A percentile compares a stretch with the other conserved stretches of the same genome.
Evolutionary conservation across 53 echinoderm and acorn worm species (phyloP).

Genomic region (Stichopus horrens): DNA sequence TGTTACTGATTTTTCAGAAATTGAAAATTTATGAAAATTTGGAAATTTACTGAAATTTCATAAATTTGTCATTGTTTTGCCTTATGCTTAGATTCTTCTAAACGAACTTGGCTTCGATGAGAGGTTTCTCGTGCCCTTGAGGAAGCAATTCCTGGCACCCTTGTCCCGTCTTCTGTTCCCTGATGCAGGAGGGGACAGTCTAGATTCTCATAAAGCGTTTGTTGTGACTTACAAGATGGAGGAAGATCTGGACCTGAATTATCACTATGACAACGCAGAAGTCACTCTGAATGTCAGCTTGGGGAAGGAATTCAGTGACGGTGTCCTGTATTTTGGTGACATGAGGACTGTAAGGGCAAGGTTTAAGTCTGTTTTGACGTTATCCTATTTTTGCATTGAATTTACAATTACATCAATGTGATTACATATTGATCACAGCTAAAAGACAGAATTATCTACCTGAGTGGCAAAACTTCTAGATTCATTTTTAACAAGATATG

Average conservation of each 20-base stretch:
- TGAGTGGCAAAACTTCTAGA: too few relatives aligned
- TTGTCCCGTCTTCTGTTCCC: constrained; percentile 76
- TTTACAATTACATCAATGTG: neutral
- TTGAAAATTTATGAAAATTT: too few relatives aligned
- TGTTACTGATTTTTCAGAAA: too few relatives aligned
- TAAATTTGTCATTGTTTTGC: neutral
- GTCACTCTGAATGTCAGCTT: constrained; percentile 88
- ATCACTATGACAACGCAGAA: constrained; percentile 97
- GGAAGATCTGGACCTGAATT: constrained; percentile 85
- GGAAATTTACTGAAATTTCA: too few relatives aligned
- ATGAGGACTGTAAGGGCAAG: constrained; percentile 72
- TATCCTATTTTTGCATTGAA: neutral
- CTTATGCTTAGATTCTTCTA: constrained; percentile 69
- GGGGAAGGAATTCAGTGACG: constrained; percentile 85
- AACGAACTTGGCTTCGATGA: constrained; percentile 87
- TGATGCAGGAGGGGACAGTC: constrained; percentile 65
- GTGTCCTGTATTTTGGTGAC: constrained; percentile 86
- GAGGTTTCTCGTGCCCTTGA: constrained; percentile 73
- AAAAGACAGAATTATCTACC: too few relatives aligned
- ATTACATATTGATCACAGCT: neutral
- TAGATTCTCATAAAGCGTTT: constrained; percentile 95
- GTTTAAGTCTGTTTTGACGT: neutral
- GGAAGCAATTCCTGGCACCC: constrained; percentile 68
- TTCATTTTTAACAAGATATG: too few relatives aligned
- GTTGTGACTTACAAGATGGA: constrained; percentile 93